Conservation (phyloP, 1,140 invertebrate genomes). For the Drosophila ironensis region DNA sequence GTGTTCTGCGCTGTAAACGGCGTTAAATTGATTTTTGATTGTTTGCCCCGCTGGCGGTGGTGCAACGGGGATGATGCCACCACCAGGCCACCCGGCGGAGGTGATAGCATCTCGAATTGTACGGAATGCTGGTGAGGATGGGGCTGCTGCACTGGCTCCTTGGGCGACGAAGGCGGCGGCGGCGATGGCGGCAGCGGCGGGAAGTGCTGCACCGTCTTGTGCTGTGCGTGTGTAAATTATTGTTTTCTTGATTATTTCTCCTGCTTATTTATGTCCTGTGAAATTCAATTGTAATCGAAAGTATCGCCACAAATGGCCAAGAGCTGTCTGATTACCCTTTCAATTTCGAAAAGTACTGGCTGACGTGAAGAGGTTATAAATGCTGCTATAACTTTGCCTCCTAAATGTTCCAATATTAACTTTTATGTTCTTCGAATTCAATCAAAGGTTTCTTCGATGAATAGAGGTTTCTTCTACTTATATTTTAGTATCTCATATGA, state of each 20-base stretch:
- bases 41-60: slow-evolving; percentile 62
- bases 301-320: too few species aligned
- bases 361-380: too few species aligned
- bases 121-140: slow-evolving; percentile 17
- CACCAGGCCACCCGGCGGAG: slow-evolving; percentile 17
- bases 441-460: too few species aligned
- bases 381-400: too few species aligned
- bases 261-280: slow-evolving; percentile 56
- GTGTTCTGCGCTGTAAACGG: slow-evolving; percentile 81
- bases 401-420: too few species aligned
- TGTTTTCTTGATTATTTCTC: slow-evolving; percentile 63
- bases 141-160: slow-evolving; percentile 25
- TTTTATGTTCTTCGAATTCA: too few species aligned
- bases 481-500: too few species aligned
- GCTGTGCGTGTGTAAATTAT: slow-evolving; percentile 65
- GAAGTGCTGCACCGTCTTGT: slow-evolving; percentile 79
- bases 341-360: background rate
- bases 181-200: slow-evolving; percentile 60
- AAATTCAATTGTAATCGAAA: slow-evolving; percentile 17
- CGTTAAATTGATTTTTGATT: slow-evolving; percentile 81
- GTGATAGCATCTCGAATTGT: slow-evolving; percentile 36
- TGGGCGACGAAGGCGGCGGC: slow-evolving; percentile 2
- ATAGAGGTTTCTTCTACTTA: too few species aligned
- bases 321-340: background rate
- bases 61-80: slow-evolving; percentile 29